Percentiles rank a stretch among this genome's conserved stretches.
Conservation (phyloP, 2,113 vertebrate species). For the Tachysurus fulvidraco region DNA sequence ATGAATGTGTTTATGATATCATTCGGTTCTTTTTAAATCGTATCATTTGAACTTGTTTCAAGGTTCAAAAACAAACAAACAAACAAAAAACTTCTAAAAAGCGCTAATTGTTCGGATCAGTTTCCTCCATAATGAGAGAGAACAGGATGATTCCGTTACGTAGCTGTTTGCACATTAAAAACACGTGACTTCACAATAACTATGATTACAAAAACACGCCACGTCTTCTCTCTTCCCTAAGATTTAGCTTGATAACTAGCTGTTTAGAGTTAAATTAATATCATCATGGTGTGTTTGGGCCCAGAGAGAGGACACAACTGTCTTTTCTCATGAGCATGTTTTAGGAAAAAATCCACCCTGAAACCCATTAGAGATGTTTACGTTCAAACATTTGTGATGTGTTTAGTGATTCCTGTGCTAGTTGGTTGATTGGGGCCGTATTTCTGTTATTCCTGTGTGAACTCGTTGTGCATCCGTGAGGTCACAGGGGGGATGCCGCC, state of each 20-base stretch:
- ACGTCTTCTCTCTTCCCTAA: not conserved
- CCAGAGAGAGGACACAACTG: not conserved
- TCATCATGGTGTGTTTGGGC: too few species aligned
- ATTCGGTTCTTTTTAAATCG: not conserved
- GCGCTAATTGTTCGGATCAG: too few species aligned
- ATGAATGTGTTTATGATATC: not conserved
- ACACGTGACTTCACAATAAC: not conserved
- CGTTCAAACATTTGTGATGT: not conserved
- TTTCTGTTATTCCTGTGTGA: not conserved
- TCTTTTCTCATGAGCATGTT: not conserved
- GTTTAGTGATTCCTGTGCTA: not conserved
- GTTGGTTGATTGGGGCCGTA: not conserved
- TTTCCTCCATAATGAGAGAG: not conserved
- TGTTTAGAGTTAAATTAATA: not conserved
- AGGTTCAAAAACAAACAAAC: constrained; percentile 4
- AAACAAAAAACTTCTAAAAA: not conserved
- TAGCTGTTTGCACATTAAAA: not conserved
- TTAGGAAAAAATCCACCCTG: not conserved
- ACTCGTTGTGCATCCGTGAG: not conserved
- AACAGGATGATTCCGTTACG: not conserved
- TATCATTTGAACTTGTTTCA: not conserved
- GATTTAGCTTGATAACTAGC: not conserved
- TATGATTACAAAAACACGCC: not conserved
- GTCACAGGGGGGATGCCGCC: not conserved
- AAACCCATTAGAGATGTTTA: not conserved